A percentile compares a stretch with the other conserved stretches of the same genome.
phyloP scores from a whole-genome alignment of 2,888 invertebrate genomes.

The Calliscelio sp. region DNA sequence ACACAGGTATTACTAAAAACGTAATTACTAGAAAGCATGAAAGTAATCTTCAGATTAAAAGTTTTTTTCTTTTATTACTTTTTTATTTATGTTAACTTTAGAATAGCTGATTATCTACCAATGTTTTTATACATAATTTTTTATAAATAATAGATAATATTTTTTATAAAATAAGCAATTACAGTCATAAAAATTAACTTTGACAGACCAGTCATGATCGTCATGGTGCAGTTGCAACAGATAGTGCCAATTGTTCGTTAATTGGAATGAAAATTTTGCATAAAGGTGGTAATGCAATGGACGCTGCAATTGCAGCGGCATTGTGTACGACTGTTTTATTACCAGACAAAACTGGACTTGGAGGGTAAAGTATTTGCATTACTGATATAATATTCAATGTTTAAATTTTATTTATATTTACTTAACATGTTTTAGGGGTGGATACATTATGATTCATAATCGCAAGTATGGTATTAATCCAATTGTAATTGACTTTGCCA shows the following conservation, averaged over 20 bases:
- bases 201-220: slow-evolving; percentile 29
- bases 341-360: slow-evolving; percentile 91
- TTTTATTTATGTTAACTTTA: too few relatives aligned
- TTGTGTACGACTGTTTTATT: slow-evolving; percentile 91
- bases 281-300: slow-evolving; percentile 91
- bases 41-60: too few relatives aligned
- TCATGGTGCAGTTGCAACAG: slow-evolving; percentile 92
- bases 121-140: too few relatives aligned
- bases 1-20: slow-evolving; percentile 89
- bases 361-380: slow-evolving; percentile 92
- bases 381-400: too few relatives aligned
- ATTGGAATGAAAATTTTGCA: slow-evolving; percentile 90
- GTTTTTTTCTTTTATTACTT: too few relatives aligned
- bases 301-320: slow-evolving; percentile 91
- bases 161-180: too few relatives aligned
- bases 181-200: too few relatives aligned
- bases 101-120: too few relatives aligned
- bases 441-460: slow-evolving; percentile 91
- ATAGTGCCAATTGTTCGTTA: slow-evolving; percentile 90
- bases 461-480: slow-evolving; percentile 88
- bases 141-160: too few relatives aligned
- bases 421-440: slow-evolving; percentile 88
- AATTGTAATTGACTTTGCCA: slow-evolving; percentile 88
- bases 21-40: too few relatives aligned
- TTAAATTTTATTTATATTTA: slow-evolving; percentile 34